Percentiles rank a stretch among this genome's conserved stretches.
phyloP scores from a whole-genome alignment of 2,797 vertebrate species.

The Adrianichthys oophorus region DNA sequence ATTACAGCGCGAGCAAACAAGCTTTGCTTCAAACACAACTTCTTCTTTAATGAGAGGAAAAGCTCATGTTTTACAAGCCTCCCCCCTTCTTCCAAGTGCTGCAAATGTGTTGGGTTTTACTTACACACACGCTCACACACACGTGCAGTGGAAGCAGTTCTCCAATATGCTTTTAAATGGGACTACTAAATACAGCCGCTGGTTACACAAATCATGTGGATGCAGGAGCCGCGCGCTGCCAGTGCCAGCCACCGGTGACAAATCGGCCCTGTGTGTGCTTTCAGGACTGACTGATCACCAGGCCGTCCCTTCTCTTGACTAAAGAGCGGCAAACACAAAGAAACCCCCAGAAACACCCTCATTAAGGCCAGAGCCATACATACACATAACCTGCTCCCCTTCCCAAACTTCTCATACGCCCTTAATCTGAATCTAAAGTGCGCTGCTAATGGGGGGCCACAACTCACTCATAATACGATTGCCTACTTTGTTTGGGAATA shows the following conservation, averaged over 20 bases:
- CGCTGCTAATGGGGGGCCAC: slow-evolving; percentile 49
- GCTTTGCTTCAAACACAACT: slow-evolving; percentile 73
- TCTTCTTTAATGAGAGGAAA: slow-evolving; percentile 75
- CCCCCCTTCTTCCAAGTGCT: slow-evolving; percentile 64
- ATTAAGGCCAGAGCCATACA: slow-evolving; percentile 75
- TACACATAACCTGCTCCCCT: slow-evolving; percentile 48
- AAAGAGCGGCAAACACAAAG: slow-evolving; percentile 80
- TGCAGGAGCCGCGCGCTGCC: slow-evolving; percentile 70
- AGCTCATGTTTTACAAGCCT: slow-evolving; percentile 74
- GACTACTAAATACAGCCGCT: slow-evolving; percentile 74
- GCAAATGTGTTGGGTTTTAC: slow-evolving; percentile 58
- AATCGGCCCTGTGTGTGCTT: slow-evolving; percentile 74
- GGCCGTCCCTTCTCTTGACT: slow-evolving; percentile 70
- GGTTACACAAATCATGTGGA: slow-evolving; percentile 77
- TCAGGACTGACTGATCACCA: slow-evolving; percentile 77
- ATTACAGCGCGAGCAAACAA: slow-evolving; percentile 75
- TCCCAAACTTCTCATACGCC: slow-evolving; percentile 57
- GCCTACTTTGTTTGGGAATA: slow-evolving; percentile 46
- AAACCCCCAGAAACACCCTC: slow-evolving; percentile 72
- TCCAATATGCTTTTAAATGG: slow-evolving; percentile 76
- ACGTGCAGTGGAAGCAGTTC: slow-evolving; percentile 46
- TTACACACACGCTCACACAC: slow-evolving; percentile 11
- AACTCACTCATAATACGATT: slow-evolving; percentile 58
- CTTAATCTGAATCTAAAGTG: slow-evolving; percentile 66
- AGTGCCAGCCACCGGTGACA: slow-evolving; percentile 73